Evolutionary conservation across 2,113 vertebrate genomes (phyloP).

Genomic region (Glaucidium brasilianum): DNA sequence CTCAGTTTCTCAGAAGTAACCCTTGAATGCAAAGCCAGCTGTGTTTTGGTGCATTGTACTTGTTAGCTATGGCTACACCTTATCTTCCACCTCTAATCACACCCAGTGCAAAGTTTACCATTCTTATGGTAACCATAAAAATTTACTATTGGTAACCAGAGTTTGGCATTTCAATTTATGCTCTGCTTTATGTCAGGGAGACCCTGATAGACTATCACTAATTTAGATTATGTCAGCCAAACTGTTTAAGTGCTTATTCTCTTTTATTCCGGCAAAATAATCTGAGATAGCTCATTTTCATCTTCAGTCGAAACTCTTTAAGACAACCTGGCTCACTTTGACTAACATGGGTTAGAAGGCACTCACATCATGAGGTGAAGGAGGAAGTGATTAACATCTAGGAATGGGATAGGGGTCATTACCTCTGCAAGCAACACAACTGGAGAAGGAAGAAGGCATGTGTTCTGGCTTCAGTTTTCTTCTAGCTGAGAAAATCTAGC

Average conservation of each 20-base stretch:
- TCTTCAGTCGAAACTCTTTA: neutral
- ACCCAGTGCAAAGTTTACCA: neutral
- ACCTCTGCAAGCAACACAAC: slow-evolving; percentile 9
- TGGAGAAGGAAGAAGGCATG: neutral
- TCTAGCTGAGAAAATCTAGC: neutral
- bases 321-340: neutral
- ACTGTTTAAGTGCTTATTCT: neutral
- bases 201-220: neutral
- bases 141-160: neutral
- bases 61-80: neutral
- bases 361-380: neutral
- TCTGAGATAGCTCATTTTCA: neutral
- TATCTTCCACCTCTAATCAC: neutral
- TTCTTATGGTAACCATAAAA: neutral
- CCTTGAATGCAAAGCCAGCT: neutral
- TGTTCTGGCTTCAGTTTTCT: neutral
- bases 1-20: neutral
- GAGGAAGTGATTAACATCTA: slow-evolving; percentile 30
- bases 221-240: neutral
- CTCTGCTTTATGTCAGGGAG: neutral
- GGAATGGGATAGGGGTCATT: slow-evolving; percentile 3
- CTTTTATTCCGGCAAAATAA: neutral
- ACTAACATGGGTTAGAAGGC: neutral
- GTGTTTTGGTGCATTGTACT: neutral
- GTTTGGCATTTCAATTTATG: neutral